These are phyloP conservation scores for Gortyna flavago DNA, from an alignment of 2,888 invertebrate genomes.

Conservation along the genomic window DNA sequence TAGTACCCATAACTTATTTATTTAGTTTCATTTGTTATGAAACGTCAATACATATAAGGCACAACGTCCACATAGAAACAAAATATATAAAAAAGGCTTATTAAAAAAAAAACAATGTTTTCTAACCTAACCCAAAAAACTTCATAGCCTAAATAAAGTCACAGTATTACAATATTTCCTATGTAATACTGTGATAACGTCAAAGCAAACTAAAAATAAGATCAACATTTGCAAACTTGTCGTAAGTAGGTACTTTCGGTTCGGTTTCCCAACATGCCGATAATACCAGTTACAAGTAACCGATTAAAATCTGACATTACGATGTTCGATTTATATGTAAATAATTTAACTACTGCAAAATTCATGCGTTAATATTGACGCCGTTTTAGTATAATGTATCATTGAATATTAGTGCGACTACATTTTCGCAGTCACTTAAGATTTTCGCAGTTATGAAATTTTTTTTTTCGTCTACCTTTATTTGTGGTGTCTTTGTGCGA, in stretches of 20 bases:
- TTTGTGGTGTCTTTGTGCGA: background rate
- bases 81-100: background rate
- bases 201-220: slow-evolving; percentile 11
- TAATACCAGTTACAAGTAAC: slow-evolving; percentile 29
- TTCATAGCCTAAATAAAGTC: background rate
- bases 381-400: background rate
- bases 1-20: background rate
- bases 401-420: background rate
- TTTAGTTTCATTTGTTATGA: background rate
- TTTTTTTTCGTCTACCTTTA: background rate
- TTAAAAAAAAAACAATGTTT: background rate
- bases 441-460: slow-evolving; percentile 33
- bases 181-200: no score
- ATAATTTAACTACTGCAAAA: background rate
- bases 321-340: slow-evolving; percentile 3
- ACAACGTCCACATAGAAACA: background rate
- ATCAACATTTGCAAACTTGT: slow-evolving; percentile 2
- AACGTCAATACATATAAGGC: background rate
- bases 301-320: slow-evolving; percentile 31
- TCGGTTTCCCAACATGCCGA: slow-evolving; percentile 10
- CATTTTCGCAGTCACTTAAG: slow-evolving; percentile 27
- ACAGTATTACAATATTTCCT: no score
- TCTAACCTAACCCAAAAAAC: no score
- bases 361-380: background rate
- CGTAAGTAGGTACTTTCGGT: slow-evolving; percentile 2